A percentile compares a stretch with the other conserved stretches of the same genome.
Evolutionary conservation across 2,113 vertebrate species (phyloP).

Genomic region (Hystrix brachyura): DNA sequence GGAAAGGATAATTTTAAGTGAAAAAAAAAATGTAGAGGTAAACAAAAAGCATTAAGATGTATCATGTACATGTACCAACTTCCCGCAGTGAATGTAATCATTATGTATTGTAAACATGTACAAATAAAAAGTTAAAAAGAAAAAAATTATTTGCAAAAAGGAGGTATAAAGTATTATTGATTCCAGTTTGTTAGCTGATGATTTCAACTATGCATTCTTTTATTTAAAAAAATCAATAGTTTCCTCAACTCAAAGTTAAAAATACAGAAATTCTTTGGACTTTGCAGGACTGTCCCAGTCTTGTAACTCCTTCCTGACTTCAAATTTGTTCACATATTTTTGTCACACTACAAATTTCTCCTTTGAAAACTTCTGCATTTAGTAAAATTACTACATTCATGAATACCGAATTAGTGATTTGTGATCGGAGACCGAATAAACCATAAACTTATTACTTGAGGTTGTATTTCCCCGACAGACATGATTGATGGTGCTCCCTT

Average conservation of each 20-base stretch:
- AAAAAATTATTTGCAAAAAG: not conserved
- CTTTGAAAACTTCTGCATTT: conserved; percentile 41
- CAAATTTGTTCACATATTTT: not conserved
- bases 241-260: not conserved
- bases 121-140: not conserved
- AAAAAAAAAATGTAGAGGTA: not conserved
- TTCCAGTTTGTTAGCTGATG: not conserved
- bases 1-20: not conserved
- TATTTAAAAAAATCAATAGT: not conserved
- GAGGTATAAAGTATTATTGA: not conserved
- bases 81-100: not conserved
- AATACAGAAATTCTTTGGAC: not conserved
- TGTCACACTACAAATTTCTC: not conserved
- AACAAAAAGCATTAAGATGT: not conserved
- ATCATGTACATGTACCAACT: not conserved
- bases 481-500: not conserved
- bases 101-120: not conserved
- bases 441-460: not conserved
- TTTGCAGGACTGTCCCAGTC: not conserved
- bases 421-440: not conserved
- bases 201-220: not conserved
- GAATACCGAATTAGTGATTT: not conserved
- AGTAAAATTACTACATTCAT: conserved; percentile 16
- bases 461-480: not conserved
- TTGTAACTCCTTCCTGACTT: not conserved